Conservation (phyloP, 2,797 vertebrate genomes). For the Pseudomugil tenellus region DNA sequence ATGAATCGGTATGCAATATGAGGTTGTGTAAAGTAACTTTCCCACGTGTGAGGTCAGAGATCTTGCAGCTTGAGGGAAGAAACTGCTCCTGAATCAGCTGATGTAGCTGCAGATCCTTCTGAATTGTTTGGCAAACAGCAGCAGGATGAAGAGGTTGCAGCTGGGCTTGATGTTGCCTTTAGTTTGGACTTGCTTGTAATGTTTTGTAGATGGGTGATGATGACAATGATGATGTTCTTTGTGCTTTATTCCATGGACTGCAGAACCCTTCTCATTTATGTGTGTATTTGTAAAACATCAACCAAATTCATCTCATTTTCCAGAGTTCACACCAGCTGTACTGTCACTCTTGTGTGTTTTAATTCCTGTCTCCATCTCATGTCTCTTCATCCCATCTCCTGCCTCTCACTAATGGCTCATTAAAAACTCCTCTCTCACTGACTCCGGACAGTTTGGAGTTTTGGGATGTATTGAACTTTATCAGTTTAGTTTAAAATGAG, state of each 20-base stretch:
- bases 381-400: neutral
- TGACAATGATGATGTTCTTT: neutral
- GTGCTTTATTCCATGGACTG: neutral
- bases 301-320: neutral
- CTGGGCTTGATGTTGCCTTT: conserved; percentile 7
- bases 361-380: neutral
- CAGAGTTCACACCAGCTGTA: neutral
- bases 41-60: neutral
- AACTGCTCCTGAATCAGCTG: neutral
- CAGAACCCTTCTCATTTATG: neutral
- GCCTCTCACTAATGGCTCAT: neutral
- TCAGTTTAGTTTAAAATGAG: neutral
- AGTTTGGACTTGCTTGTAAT: neutral
- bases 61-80: neutral
- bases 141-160: neutral
- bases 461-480: neutral
- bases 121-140: neutral
- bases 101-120: conserved; percentile 10
- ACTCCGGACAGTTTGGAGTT: neutral
- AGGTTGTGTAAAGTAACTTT: neutral
- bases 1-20: neutral
- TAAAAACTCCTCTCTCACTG: neutral
- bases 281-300: neutral
- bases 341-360: neutral
- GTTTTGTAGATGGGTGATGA: neutral